A percentile compares a stretch with the other conserved stretches of the same genome.
These are phyloP conservation scores for Poecilia latipinna DNA, from an alignment of 2,113 vertebrate species.

Conservation along the genomic window DNA sequence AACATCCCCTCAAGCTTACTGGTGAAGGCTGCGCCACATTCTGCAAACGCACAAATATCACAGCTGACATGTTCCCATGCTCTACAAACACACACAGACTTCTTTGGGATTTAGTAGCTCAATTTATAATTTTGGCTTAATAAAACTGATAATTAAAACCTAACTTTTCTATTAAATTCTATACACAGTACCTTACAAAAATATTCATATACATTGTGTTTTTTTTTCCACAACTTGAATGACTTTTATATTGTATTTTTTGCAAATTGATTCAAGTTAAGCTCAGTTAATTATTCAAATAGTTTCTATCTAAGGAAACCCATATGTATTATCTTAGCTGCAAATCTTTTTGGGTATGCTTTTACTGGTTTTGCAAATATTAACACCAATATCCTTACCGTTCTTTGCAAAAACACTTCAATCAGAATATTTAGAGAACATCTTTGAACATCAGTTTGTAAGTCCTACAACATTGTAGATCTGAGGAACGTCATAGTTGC, in stretches of 20 bases:
- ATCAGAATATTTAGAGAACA: no score
- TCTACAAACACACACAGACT: not conserved
- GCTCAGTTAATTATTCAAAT: no score
- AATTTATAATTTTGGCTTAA: not conserved
- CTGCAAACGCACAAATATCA: conserved; percentile 71
- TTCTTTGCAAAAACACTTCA: no score
- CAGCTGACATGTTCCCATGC: conserved; percentile 10
- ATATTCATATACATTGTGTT: not conserved
- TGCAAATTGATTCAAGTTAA: no score
- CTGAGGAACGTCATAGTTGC: no score
- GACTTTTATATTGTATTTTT: not conserved
- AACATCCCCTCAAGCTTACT: conserved; percentile 99
- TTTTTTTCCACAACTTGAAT: not conserved
- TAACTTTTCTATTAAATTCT: not conserved
- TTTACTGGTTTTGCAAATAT: no score
- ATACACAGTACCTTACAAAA: not conserved
- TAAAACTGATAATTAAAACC: not conserved
- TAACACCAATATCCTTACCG: no score
- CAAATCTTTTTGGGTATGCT: not conserved
- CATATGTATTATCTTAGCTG: no score
- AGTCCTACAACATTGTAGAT: no score
- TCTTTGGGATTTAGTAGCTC: not conserved
- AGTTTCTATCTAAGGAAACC: no score
- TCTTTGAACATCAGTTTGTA: no score
- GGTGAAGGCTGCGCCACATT: conserved; percentile 98